These are phyloP conservation scores for Arenaria interpres DNA, from an alignment of 2,113 vertebrate genomes.

Conservation along the genomic window DNA sequence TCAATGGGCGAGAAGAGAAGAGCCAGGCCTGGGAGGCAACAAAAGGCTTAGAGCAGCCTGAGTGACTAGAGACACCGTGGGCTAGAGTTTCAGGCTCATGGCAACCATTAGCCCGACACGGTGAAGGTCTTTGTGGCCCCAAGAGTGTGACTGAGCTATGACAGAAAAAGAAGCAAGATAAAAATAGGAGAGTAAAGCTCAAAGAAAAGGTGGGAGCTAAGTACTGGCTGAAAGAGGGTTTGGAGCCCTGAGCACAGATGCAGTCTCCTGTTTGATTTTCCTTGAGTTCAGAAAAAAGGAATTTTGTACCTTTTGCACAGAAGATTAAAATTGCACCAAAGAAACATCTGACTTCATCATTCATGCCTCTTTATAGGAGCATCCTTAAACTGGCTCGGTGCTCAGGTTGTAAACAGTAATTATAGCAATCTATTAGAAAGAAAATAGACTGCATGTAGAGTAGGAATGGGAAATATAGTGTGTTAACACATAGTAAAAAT, in stretches of 20 bases:
- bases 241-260: neutral
- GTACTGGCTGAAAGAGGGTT: neutral
- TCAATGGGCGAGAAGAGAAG: neutral
- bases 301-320: neutral
- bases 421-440: neutral
- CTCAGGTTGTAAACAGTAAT: neutral
- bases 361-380: neutral
- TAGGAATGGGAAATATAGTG: neutral
- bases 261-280: neutral
- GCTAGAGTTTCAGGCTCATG: neutral
- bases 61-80: neutral
- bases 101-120: neutral
- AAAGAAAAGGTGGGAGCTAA: neutral
- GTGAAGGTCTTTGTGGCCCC: neutral
- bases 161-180: neutral
- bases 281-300: neutral
- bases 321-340: neutral
- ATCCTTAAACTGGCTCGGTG: neutral
- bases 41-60: neutral
- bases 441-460: neutral
- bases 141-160: neutral
- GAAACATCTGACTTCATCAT: neutral
- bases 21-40: neutral
- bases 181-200: neutral
- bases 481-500: neutral